A percentile compares a stretch with the other conserved stretches of the same genome.
Conservation (phyloP, 2,888 invertebrate genomes). For the Drosophila trichaetosa region DNA sequence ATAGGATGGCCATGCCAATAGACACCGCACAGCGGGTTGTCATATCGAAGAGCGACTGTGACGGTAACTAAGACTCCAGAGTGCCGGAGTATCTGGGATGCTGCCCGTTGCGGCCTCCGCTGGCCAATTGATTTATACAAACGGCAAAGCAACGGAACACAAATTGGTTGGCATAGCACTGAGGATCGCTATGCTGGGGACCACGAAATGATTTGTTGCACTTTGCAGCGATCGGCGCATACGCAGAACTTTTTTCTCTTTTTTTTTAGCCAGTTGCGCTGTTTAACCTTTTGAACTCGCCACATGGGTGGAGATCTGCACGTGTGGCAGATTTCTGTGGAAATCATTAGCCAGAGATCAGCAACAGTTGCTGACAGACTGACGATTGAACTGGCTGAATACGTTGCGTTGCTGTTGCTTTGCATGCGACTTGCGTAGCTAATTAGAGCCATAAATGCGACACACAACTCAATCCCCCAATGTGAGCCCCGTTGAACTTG, state of each 20-base stretch:
- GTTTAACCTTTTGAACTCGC: conserved; percentile 82
- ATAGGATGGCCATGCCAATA: conserved; percentile 77
- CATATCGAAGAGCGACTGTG: conserved; percentile 66
- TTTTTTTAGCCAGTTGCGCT: conserved; percentile 27
- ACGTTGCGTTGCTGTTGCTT: conserved; percentile 46
- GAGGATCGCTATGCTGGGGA: conserved; percentile 31
- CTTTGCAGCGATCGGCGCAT: conserved; percentile 72
- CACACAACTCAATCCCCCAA: conserved; percentile 60
- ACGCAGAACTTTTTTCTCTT: conserved; percentile 65
- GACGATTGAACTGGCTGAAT: not conserved
- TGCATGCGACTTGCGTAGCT: conserved; percentile 83
- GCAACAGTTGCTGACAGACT: conserved; percentile 29
- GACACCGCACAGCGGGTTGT: conserved; percentile 81
- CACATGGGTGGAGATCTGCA: conserved; percentile 56
- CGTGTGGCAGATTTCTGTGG: conserved; percentile 56
- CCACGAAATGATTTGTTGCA: conserved; percentile 73
- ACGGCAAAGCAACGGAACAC: conserved; percentile 81
- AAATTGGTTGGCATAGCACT: conserved; percentile 70
- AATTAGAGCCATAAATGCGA: conserved; percentile 82
- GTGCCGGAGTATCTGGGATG: conserved; percentile 13
- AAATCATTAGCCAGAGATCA: conserved; percentile 67
- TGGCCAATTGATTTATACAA: conserved; percentile 80
- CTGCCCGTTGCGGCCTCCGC: conserved; percentile 19
- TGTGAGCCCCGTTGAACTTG: conserved; percentile 44
- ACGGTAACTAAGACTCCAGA: conserved; percentile 35